Percentiles rank a stretch among this genome's conserved stretches.
phyloP scores from a whole-genome alignment of 1,140 invertebrate genomes.

The Euwallacea fornicatus region DNA sequence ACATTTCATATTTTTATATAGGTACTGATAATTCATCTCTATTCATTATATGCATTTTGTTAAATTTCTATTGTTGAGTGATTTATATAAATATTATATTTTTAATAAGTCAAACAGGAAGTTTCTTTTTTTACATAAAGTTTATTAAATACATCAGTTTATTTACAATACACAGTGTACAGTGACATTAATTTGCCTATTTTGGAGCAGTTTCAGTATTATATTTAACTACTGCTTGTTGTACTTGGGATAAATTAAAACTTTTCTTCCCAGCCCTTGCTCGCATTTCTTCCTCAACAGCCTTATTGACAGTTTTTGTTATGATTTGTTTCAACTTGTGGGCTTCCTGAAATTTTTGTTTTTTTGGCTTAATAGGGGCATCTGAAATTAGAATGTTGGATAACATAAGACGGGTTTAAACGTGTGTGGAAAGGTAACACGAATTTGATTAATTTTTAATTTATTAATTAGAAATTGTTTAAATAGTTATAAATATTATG shows the following conservation, averaged over 20 bases:
- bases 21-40: too few relatives aligned
- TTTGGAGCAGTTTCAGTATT: conserved; percentile 29
- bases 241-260: conserved; percentile 57
- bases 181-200: not conserved
- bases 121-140: too few relatives aligned
- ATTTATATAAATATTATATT: too few relatives aligned
- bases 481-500: too few relatives aligned
- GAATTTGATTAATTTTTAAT: not conserved
- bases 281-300: conserved; percentile 63
- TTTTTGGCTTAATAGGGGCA: conserved; percentile 64
- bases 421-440: not conserved
- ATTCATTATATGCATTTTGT: too few relatives aligned
- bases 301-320: conserved; percentile 64
- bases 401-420: conserved; percentile 9
- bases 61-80: too few relatives aligned
- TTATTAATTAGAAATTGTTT: too few relatives aligned
- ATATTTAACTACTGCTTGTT: conserved; percentile 55
- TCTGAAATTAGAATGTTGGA: conserved; percentile 53
- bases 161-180: not conserved
- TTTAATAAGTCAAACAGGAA: too few relatives aligned
- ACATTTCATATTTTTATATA: too few relatives aligned
- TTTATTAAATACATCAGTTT: too few relatives aligned
- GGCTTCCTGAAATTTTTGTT: conserved; percentile 59
- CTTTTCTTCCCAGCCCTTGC: conserved; percentile 58
- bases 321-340: conserved; percentile 65